Conservation (phyloP, 2,888 invertebrate genomes). For the Sylvicola cinctus region DNA sequence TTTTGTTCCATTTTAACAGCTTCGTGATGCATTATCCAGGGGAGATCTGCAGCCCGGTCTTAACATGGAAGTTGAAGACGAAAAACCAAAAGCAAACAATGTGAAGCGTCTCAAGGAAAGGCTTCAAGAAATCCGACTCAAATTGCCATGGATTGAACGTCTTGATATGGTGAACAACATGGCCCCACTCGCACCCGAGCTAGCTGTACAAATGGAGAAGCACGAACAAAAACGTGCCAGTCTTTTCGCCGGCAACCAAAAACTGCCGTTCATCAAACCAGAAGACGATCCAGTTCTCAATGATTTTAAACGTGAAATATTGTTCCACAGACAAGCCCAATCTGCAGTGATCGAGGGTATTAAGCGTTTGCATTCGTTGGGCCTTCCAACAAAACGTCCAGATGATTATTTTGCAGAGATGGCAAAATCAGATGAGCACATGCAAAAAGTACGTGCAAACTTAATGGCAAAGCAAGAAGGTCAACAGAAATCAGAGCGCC, state of each 20-base stretch:
- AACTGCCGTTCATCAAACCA: constrained; percentile 38
- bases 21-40: constrained; percentile 75
- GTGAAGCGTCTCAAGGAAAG: constrained; percentile 45
- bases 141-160: constrained; percentile 69
- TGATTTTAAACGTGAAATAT: constrained; percentile 81
- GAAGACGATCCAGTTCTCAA: constrained; percentile 62
- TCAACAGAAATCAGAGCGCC: constrained; percentile 74
- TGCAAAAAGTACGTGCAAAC: constrained; percentile 82
- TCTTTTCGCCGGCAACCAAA: constrained; percentile 44
- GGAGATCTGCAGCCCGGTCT: constrained; percentile 74
- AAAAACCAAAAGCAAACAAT: constrained; percentile 45
- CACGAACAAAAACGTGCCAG: constrained; percentile 49
- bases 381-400: constrained; percentile 63
- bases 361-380: constrained; percentile 49
- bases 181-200: constrained; percentile 68
- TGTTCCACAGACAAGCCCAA: constrained; percentile 74
- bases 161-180: constrained; percentile 57
- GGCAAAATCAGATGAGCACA: constrained; percentile 93
- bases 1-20: constrained; percentile 26
- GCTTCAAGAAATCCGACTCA: constrained; percentile 44
- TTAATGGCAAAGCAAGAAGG: constrained; percentile 66
- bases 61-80: constrained; percentile 41
- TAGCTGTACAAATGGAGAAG: constrained; percentile 54
- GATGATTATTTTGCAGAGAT: constrained; percentile 98
- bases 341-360: constrained; percentile 67